Conservation (phyloP, 1,140 invertebrate species). For the Rhagoletis zephyria region DNA sequence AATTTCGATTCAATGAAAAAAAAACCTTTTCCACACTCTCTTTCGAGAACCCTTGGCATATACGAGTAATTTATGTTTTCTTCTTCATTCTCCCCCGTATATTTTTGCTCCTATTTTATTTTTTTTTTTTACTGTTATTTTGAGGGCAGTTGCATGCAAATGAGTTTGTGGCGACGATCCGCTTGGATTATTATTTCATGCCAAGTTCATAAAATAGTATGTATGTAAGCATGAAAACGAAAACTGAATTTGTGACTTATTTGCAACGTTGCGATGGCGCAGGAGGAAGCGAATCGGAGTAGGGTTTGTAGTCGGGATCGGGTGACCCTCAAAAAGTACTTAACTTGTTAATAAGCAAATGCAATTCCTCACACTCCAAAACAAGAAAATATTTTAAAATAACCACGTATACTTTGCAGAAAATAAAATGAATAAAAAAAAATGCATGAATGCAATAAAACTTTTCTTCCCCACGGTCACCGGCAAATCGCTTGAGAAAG, state of each 20-base stretch:
- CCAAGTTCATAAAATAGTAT: constrained; percentile 22
- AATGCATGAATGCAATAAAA: neutral
- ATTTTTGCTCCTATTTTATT: neutral
- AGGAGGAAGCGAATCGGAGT: neutral
- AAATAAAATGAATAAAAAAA: constrained; percentile 38
- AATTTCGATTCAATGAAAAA: no score
- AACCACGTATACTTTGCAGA: neutral
- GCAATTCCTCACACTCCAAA: constrained; percentile 41
- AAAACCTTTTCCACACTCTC: no score
- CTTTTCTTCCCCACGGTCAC: neutral
- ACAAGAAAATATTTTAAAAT: neutral
- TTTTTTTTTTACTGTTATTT: neutral
- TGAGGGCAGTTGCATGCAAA: constrained; percentile 15
- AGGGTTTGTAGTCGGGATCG: neutral
- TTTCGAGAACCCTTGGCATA: no score
- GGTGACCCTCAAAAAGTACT: neutral
- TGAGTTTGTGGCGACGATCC: neutral
- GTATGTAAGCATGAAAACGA: neutral
- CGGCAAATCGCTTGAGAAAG: neutral
- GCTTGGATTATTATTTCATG: constrained; percentile 46
- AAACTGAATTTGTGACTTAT: constrained; percentile 44
- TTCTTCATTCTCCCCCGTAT: neutral
- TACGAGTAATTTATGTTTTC: neutral
- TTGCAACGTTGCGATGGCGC: neutral
- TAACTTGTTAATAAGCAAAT: constrained; percentile 55